These are phyloP conservation scores for Otolemur garnettii DNA, from an alignment of 2,113 vertebrate genomes.

Conservation along the genomic window DNA sequence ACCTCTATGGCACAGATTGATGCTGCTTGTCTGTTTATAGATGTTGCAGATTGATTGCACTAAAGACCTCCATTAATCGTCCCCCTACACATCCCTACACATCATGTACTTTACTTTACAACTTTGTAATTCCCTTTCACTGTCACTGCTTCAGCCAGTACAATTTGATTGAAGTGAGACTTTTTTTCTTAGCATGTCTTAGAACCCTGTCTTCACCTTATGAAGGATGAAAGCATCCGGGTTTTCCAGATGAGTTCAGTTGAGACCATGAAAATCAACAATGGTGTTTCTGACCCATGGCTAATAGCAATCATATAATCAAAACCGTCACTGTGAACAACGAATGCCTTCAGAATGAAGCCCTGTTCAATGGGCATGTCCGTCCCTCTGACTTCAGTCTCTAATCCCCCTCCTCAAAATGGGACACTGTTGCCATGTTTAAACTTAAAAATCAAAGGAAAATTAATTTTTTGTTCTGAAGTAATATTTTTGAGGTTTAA, in stretches of 20 bases:
- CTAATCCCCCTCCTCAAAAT: not conserved
- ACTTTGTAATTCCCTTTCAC: not conserved
- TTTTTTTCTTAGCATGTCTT: not conserved
- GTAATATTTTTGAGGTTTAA: constrained; percentile 2
- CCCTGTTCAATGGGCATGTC: not conserved
- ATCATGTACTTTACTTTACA: not conserved
- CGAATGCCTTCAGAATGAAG: not conserved
- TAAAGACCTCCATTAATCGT: not conserved
- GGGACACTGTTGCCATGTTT: not conserved
- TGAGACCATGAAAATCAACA: not conserved
- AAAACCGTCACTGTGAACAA: not conserved
- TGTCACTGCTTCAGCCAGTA: not conserved
- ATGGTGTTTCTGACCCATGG: not conserved
- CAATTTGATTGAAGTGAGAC: not conserved
- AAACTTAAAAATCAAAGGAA: not conserved
- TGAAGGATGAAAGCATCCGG: not conserved
- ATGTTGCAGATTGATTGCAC: not conserved
- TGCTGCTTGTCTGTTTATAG: not conserved
- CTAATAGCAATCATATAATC: not conserved
- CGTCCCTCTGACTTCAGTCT: not conserved
- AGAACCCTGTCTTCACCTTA: not conserved
- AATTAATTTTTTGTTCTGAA: not conserved
- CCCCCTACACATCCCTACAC: not conserved
- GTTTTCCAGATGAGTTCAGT: not conserved
- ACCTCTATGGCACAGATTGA: not conserved